phyloP scores from a whole-genome alignment of 2,797 vertebrate species.

The Varecia variegata region DNA sequence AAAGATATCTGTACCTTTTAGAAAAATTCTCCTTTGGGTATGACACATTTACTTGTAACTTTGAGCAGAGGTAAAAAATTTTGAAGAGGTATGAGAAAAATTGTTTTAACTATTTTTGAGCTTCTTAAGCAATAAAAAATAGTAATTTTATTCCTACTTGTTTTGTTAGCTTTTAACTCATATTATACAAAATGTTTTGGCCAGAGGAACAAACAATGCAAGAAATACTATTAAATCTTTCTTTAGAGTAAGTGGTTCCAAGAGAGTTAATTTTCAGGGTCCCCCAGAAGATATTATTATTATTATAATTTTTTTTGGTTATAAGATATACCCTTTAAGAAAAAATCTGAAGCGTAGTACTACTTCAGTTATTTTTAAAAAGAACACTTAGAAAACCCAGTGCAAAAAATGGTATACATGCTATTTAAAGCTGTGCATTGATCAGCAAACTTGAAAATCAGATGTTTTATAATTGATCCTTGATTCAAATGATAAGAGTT shows the following conservation, averaged over 20 bases:
- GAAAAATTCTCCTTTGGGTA: neutral
- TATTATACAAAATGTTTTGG: neutral
- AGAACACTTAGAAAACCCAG: neutral
- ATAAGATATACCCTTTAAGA: neutral
- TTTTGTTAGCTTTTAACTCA: conserved; percentile 39
- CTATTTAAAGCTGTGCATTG: neutral
- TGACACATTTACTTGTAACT: neutral
- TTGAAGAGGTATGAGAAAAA: conserved; percentile 27
- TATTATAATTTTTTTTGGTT: neutral
- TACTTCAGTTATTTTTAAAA: neutral
- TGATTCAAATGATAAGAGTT: neutral
- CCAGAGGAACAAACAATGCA: neutral
- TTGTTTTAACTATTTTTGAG: neutral
- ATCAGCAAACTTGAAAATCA: conserved; percentile 22
- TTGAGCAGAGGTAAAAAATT: conserved; percentile 29
- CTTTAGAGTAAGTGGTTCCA: neutral
- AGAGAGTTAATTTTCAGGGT: neutral
- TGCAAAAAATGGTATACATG: neutral
- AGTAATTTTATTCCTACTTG: neutral
- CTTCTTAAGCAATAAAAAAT: neutral
- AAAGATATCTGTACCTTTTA: neutral
- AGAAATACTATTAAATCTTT: neutral
- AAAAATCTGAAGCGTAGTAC: neutral
- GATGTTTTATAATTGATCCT: conserved; percentile 14
- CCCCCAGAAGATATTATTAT: neutral